phyloP scores from a whole-genome alignment of 2,113 vertebrate genomes.

The Sus scrofa region DNA sequence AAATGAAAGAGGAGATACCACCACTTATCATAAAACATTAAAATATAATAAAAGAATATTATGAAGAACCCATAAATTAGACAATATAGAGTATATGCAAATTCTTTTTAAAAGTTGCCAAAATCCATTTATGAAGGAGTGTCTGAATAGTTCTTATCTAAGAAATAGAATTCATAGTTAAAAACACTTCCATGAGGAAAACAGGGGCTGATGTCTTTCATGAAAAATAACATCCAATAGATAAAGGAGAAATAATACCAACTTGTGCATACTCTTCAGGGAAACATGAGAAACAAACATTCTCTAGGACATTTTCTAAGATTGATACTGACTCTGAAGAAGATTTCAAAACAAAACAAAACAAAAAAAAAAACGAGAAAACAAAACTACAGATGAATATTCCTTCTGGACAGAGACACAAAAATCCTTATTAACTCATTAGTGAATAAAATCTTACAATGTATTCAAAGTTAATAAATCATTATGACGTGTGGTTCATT shows the following conservation, averaged over 20 bases:
- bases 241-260: background rate
- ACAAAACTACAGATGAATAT: background rate
- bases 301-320: background rate
- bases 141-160: background rate
- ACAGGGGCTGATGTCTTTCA: background rate
- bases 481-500: background rate
- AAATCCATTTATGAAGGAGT: background rate
- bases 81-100: background rate
- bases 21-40: background rate
- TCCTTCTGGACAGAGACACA: background rate
- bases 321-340: background rate
- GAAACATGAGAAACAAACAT: background rate
- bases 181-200: background rate
- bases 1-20: background rate
- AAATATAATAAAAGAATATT: background rate
- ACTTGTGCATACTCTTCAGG: background rate
- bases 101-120: background rate
- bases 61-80: background rate
- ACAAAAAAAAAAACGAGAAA: background rate
- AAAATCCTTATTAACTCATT: background rate
- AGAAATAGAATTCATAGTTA: background rate
- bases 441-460: background rate
- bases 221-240: background rate
- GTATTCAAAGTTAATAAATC: background rate
- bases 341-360: background rate